A percentile compares a stretch with the other conserved stretches of the same genome.
Conservation (phyloP, 2,888 invertebrate species). For the Bibio marci region DNA sequence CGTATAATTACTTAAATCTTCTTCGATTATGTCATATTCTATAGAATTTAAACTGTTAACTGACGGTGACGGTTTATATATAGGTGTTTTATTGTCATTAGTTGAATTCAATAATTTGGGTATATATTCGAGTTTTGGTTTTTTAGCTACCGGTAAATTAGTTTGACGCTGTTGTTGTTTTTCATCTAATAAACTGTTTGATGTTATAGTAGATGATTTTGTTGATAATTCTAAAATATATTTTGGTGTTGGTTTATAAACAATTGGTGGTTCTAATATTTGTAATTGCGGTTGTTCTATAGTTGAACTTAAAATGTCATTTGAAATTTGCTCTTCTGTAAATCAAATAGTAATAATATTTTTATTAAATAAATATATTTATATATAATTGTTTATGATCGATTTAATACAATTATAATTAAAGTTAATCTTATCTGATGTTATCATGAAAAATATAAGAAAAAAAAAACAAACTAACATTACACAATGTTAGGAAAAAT, state of each 20-base stretch:
- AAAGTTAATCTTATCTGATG: no score
- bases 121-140: conserved; percentile 24
- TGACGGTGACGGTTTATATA: conserved; percentile 1
- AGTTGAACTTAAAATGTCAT: conserved; percentile 10
- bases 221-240: conserved; percentile 15
- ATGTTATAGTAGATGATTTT: conserved; percentile 5
- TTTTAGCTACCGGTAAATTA: conserved; percentile 15
- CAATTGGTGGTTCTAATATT: conserved; percentile 13
- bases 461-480: not conserved
- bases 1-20: not conserved
- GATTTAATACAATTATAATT: not conserved
- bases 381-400: not conserved
- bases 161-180: conserved; percentile 5
- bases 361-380: no score
- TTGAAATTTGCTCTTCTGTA: conserved; percentile 1
- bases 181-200: no score
- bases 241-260: conserved; percentile 21
- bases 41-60: not conserved
- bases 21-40: not conserved
- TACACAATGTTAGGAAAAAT: not conserved
- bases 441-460: no score
- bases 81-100: not conserved
- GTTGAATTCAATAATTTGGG: conserved; percentile 14
- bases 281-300: conserved; percentile 14
- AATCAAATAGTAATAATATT: no score